These are phyloP conservation scores for Drymonia ruficornis DNA, from an alignment of 2,888 invertebrate species.

Conservation along the genomic window DNA sequence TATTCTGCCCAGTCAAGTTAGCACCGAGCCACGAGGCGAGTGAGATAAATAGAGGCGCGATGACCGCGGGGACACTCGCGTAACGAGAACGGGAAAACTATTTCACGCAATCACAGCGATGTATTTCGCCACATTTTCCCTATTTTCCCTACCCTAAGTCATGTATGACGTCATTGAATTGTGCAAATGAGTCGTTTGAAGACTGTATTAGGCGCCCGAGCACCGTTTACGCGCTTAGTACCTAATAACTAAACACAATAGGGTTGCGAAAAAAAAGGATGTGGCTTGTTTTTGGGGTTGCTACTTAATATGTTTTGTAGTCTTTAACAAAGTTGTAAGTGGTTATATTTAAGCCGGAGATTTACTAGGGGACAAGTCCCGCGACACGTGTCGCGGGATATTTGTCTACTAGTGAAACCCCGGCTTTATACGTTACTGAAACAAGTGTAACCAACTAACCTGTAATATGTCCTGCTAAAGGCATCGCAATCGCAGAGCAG, in stretches of 20 bases:
- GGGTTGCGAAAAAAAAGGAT: not conserved
- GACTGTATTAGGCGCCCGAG: not conserved
- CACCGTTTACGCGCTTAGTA: not conserved
- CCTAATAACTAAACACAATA: not conserved
- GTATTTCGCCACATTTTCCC: not conserved
- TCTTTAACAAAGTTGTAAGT: too few relatives aligned
- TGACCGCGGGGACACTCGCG: conserved; percentile 18
- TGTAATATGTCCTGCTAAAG: conserved; percentile 92
- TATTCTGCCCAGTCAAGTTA: too few relatives aligned
- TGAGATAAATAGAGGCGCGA: not conserved
- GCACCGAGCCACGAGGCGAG: not conserved
- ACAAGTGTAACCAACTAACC: conserved; percentile 41
- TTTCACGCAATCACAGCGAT: not conserved
- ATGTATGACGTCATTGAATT: not conserved
- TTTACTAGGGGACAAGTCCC: too few relatives aligned
- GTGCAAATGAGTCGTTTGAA: not conserved
- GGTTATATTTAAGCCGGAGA: too few relatives aligned
- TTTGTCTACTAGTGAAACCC: too few relatives aligned
- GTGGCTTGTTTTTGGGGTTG: too few relatives aligned
- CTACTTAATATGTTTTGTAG: too few relatives aligned
- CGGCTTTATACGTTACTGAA: too few relatives aligned
- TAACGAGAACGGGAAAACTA: not conserved
- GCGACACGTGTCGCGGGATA: too few relatives aligned
- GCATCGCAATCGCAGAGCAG: conserved; percentile 91
- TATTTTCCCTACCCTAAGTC: not conserved